Evolutionary conservation across 2,797 vertebrate species (phyloP), one percentile per base, ranked within the genome.

Genomic region (Enteromius thamalakanensis): DNA sequence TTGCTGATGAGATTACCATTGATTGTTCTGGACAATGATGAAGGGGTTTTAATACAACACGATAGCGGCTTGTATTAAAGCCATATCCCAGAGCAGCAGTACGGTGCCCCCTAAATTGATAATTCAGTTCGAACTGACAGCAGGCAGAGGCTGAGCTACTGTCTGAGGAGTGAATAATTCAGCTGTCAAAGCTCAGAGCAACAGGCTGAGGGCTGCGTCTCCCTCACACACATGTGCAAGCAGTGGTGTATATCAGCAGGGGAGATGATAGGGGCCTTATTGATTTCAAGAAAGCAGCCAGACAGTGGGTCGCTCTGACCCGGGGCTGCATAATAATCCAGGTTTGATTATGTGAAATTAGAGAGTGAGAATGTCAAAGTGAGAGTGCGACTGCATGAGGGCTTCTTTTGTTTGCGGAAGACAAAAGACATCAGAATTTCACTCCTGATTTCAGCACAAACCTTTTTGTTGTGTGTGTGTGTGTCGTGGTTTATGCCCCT

Each of bases 111-210:
- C 85, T 85, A 79, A 87, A 84, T 79, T 87, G 86, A 87, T 85
- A 88, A 89, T 91, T 89, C 90, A 90, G 91, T 91, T 89, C 84
- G 87, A 93, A 93, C 92, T 93, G 93, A 86, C 84, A 94, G 92
- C 91, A 89, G 89, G 90, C 90, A 84, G 74, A 89, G 87, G 89
- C 91, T 89, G 90, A 92, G 91, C 91, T 93, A 90, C 92, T 92
- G 88, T 92, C 91, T 92, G 90, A 93, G 90, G 91, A 92, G 93
- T 94, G 94, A 94, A 95, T 95, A 94, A 94, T 92, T 91, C 91
- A 93, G 90, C 91, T 91, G 88, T 89, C 79, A 55, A 79, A 79
- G 76, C 81, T 71, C 67, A 91, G 89, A 93, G 91, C 92, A 93
- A 93, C 93, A 92, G 90, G 90, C 90, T 87, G 88, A 85, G 78